These are phyloP conservation scores for Neogobius melanostomus DNA, from an alignment of 2,113 vertebrate genomes.

Conservation along the genomic window DNA sequence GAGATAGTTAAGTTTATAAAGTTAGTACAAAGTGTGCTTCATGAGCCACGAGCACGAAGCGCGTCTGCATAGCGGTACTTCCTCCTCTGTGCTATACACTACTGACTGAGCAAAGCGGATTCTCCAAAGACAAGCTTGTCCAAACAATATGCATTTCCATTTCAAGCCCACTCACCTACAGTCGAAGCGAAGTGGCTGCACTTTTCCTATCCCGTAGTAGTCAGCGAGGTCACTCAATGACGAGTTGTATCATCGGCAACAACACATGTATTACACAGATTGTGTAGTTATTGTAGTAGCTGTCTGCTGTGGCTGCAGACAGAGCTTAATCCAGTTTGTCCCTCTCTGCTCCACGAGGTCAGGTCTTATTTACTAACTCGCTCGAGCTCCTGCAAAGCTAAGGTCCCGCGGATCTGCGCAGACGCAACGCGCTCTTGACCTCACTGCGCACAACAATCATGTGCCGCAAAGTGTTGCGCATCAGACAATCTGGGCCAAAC, in stretches of 20 bases:
- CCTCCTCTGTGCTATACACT: neutral
- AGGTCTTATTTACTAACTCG: constrained; percentile 64
- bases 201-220: neutral
- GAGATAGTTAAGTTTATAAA: neutral
- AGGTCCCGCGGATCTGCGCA: constrained; percentile 21
- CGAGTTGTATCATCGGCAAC: neutral
- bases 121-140: neutral
- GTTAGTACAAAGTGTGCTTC: constrained; percentile 3
- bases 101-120: too few species aligned
- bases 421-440: constrained; percentile 18
- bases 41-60: neutral
- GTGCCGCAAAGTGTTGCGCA: neutral
- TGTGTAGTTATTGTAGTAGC: neutral
- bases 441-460: neutral
- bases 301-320: neutral
- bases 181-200: constrained; percentile 7
- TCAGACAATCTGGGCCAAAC: neutral
- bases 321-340: constrained; percentile 36
- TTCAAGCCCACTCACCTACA: constrained; percentile 48
- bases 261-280: neutral
- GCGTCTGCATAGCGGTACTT: neutral
- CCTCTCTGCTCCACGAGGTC: constrained; percentile 51
- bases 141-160: neutral
- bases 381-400: neutral
- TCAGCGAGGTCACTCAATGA: constrained; percentile 2